Evolutionary conservation across 2,797 vertebrate genomes (phyloP), one percentile per base, ranked within the genome.

Genomic region (Thunnus albacares): DNA sequence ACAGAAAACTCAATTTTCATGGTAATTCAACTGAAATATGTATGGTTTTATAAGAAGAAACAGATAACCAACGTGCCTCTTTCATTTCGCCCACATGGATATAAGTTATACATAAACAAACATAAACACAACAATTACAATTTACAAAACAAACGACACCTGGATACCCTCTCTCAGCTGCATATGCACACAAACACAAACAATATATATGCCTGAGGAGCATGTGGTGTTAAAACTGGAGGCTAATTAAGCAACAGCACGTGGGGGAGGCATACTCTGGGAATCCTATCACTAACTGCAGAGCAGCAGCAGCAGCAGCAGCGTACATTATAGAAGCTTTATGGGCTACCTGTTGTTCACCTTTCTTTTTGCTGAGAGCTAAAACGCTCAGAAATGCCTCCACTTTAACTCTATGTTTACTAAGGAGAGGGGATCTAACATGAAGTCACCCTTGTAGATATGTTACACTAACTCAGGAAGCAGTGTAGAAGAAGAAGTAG

Each of bases 241-340:
- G 92, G 92, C 92, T 95, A 95, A 96, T 96, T 95, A 95, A 93
- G 90, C 92, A 94, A 93, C 92, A 92, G 89, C 90, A 90, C 90
- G 88, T 90, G 22, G 76, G 92, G 92, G 93, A 94, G 89, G 89
- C 80, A 86, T 92, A 90, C 90, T 87, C 90, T 82, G 76, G 66
- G 91, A 94, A 92, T 91, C 90, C 81, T 75, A 90, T 93, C 88
- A 89, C 83, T 87, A 78, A 91, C 84, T 91, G 88, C 87, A 85
- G 87, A 90, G 75, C 89, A 81, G 79, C 88, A 86, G 89, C 84
- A 76, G 89, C 84, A 76, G 89, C 84, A 76, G 89, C 84, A 76
- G 57, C 3, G 47, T 20, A n/a, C 47, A 51, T 51, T 86, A 84
- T 63, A 70, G 75, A 76, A 74, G 85, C 87, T 90, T 91, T 90